Conservation (phyloP, 1,140 invertebrate species). For the Nixonia krombeini region DNA sequence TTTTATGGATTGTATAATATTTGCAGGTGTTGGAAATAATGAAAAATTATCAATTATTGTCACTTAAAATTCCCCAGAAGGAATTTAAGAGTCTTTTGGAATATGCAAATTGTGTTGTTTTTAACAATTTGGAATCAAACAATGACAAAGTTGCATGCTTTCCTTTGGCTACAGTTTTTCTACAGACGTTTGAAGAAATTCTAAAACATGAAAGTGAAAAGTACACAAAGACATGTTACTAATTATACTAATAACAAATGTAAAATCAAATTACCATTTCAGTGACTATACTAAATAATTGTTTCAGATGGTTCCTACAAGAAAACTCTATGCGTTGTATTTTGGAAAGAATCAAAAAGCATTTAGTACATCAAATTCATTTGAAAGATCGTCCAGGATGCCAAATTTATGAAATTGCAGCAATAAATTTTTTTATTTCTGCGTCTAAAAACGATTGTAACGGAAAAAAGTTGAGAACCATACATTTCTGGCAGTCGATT, state of each 20-base stretch:
- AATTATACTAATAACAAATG: too few species aligned
- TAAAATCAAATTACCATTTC: too few species aligned
- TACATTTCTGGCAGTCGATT: neutral
- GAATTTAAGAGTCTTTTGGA: slow-evolving; percentile 15
- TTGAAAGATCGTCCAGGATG: too few species aligned
- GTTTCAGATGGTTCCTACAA: too few species aligned
- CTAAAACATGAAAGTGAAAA: too few species aligned
- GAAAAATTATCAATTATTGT: neutral
- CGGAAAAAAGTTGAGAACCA: neutral
- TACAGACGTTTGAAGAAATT: slow-evolving; percentile 2
- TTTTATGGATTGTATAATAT: neutral
- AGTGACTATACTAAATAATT: too few species aligned
- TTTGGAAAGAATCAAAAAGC: too few species aligned
- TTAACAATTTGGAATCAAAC: slow-evolving; percentile 18
- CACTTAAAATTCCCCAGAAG: neutral
- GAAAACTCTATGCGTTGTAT: too few species aligned
- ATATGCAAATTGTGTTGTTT: neutral
- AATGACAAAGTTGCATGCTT: slow-evolving; percentile 14
- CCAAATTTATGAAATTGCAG: slow-evolving; percentile 15
- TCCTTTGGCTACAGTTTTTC: slow-evolving; percentile 25
- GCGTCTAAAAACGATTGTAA: neutral
- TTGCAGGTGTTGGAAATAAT: neutral
- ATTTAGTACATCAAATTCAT: too few species aligned
- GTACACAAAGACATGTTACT: too few species aligned
- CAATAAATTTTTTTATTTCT: slow-evolving; percentile 4